These are phyloP conservation scores for Laothoe populi DNA, from an alignment of 2,888 invertebrate genomes.

Conservation along the genomic window DNA sequence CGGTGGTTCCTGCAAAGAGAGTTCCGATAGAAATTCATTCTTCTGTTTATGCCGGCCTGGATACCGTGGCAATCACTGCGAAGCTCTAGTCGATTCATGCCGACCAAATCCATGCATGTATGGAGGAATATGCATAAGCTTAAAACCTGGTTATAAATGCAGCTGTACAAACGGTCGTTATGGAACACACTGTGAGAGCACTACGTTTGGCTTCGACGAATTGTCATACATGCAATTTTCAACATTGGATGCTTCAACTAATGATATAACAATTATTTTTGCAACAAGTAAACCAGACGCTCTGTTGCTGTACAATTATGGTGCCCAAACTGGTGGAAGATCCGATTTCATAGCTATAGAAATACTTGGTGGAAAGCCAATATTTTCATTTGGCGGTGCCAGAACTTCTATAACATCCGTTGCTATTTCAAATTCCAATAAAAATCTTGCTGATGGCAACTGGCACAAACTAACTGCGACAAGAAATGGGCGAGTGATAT, in stretches of 20 bases:
- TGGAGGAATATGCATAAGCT: slow-evolving; percentile 94
- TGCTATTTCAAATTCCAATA: slow-evolving; percentile 86
- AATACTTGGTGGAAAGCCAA: slow-evolving; percentile 91
- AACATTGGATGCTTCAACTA: slow-evolving; percentile 93
- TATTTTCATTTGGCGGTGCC: slow-evolving; percentile 95
- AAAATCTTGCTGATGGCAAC: slow-evolving; percentile 91
- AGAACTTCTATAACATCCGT: slow-evolving; percentile 94
- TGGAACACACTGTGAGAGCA: slow-evolving; percentile 95
- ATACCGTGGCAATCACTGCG: slow-evolving; percentile 95
- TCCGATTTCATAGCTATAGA: slow-evolving; percentile 97
- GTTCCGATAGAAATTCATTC: slow-evolving; percentile 94
- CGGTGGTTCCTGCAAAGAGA: slow-evolving; percentile 95
- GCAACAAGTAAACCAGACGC: slow-evolving; percentile 95
- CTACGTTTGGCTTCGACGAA: slow-evolving; percentile 95
- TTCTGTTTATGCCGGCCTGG: slow-evolving; percentile 96
- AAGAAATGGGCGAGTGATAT: slow-evolving; percentile 94
- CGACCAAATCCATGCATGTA: slow-evolving; percentile 96
- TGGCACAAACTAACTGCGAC: slow-evolving; percentile 97
- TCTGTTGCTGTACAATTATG: slow-evolving; percentile 96
- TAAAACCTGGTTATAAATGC: slow-evolving; percentile 94
- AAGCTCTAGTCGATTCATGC: slow-evolving; percentile 94
- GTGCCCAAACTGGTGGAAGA: slow-evolving; percentile 93
- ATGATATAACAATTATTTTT: slow-evolving; percentile 95
- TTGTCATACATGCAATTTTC: slow-evolving; percentile 96
- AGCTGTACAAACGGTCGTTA: slow-evolving; percentile 95